A percentile compares a stretch with the other conserved stretches of the same genome.
Evolutionary conservation across 2,888 invertebrate genomes (phyloP).

Genomic region (Dione vanillae): DNA sequence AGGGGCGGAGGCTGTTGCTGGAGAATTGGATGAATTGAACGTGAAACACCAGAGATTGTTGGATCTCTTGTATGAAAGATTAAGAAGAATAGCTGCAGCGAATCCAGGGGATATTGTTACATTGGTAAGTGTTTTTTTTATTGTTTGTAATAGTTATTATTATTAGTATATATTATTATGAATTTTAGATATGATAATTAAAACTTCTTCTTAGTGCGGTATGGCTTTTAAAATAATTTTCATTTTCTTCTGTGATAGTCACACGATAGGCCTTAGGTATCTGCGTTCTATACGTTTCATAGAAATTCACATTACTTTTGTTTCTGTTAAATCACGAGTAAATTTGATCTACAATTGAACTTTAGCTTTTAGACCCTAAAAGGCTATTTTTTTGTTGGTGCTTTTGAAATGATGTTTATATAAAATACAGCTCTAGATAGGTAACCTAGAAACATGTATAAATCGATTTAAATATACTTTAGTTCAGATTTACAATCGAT

Average conservation of each 20-base stretch:
- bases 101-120: constrained; percentile 90
- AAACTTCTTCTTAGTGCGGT: no score
- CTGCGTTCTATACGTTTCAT: no score
- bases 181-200: background rate
- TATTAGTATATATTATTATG: background rate
- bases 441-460: constrained; percentile 9
- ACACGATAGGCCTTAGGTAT: no score
- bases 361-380: no score
- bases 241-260: no score
- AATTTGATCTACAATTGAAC: no score
- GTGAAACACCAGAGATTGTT: constrained; percentile 89
- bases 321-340: no score
- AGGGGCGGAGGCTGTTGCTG: constrained; percentile 90
- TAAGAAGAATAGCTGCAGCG: constrained; percentile 87
- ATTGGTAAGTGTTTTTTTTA: constrained; percentile 85
- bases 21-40: constrained; percentile 92
- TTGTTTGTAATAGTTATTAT: background rate
- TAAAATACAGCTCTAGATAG: background rate
- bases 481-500: constrained; percentile 8
- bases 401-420: background rate
- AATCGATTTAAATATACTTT: constrained; percentile 12
- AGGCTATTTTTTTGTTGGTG: no score
- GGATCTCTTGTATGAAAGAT: constrained; percentile 87
- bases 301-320: no score
- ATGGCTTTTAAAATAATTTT: no score